Base-by-base conservation (phyloP, 2,888 invertebrate genomes). In the Drosophila kuntzei region DNA sequence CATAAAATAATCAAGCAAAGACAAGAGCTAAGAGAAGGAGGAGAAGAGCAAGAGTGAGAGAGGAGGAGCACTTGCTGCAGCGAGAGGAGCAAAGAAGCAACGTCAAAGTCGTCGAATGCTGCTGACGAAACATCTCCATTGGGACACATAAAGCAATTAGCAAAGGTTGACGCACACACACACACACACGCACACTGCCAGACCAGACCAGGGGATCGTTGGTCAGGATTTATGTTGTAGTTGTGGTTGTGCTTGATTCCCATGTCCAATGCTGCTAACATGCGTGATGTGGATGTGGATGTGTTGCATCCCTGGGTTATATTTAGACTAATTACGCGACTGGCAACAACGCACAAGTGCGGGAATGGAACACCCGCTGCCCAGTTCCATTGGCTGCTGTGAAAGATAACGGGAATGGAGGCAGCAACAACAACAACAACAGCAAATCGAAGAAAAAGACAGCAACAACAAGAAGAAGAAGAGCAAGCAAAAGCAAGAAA, bases 131-230 rank as follows among this genome's bases (percentile, higher is more conserved):
- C 81, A 88, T 77, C 87, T 79, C 84, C 88, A 37, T 49, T 80
- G 84, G 84, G 84, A 88, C 75, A 57, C 75, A 85, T 85, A 86
- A 85, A 85, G 84, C 88, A 85, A 85, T 85, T 85, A 88, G 84
- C 63, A 83, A 84, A 83, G 88, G 85, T 87, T 86, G 63, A 74
- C 73, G 25, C 41, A 44, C 58, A 63, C 50, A 39, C 60, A 51
- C 62, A 51, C 67, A 51, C 62, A 47, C 39, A 46, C 39, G 20
- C 34, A 50, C 69, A 62, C 72, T 51, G 47, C 44, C 59, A 65
- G 36, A 25, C 36, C 27, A 3, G 22, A 4, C 22, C 22, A 27
- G 32, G 22, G 53, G 25, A 32, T 29, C 37, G 37, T 59, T 74
- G 74, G 67, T 55, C 64, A 79, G 71, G 58, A 63, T 59, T 59